Evolutionary conservation across 2,113 vertebrate genomes (phyloP).

Genomic region (Sitta europaea): DNA sequence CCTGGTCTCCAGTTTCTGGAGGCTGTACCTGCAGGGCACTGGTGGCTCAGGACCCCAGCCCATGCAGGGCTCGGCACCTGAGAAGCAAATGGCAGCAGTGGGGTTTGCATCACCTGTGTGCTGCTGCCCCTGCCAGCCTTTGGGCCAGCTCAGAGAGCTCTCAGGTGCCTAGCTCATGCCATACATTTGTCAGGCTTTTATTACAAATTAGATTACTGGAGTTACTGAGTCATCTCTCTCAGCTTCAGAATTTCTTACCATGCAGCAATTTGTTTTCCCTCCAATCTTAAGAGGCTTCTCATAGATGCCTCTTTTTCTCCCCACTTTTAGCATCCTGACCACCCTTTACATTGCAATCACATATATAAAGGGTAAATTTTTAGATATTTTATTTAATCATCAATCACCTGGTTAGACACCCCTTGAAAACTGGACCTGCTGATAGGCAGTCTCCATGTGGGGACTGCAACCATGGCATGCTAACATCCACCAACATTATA

Average conservation of each 20-base stretch:
- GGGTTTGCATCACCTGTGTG: neutral
- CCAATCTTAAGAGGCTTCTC: neutral
- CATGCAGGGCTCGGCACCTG: accelerated
- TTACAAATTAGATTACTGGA: neutral
- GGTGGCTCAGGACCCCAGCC: neutral
- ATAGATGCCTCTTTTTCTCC: neutral
- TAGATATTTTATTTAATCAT: neutral
- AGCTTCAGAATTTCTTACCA: neutral
- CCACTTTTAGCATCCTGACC: neutral
- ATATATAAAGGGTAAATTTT: neutral
- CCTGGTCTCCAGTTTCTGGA: neutral
- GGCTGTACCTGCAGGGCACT: neutral
- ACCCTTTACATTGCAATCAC: neutral
- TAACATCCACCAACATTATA: neutral
- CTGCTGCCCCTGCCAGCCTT: neutral
- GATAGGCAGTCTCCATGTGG: neutral
- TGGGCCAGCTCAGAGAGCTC: neutral
- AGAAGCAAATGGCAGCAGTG: neutral
- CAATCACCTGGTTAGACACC: neutral
- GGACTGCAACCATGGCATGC: neutral
- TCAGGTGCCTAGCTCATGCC: neutral
- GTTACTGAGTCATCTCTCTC: neutral
- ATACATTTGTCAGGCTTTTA: neutral
- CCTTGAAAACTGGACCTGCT: neutral
- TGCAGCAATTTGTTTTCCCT: neutral